phyloP scores from a whole-genome alignment of 2,888 invertebrate genomes.

The Brenthis daphne region DNA sequence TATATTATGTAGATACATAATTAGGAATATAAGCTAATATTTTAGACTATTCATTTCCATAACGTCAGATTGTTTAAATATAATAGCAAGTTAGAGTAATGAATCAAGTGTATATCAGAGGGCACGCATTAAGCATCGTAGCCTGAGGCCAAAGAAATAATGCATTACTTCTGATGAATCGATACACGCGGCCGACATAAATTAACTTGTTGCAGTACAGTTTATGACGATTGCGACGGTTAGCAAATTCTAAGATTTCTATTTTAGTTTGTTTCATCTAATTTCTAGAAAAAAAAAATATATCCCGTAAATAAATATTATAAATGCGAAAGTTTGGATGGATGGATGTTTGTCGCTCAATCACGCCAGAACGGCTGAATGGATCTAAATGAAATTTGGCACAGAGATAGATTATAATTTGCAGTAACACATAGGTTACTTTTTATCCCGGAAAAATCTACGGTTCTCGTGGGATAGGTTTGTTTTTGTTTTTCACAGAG shows the following conservation, averaged over 20 bases:
- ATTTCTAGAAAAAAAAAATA: not conserved
- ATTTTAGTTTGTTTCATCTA: slow-evolving; percentile 5
- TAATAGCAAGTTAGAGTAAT: slow-evolving; percentile 31
- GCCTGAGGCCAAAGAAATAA: slow-evolving; percentile 42
- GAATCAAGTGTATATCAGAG: slow-evolving; percentile 35
- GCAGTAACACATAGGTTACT: too few relatives aligned
- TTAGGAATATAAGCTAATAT: too few relatives aligned
- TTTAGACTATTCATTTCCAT: slow-evolving; percentile 7
- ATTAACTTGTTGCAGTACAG: slow-evolving; percentile 62
- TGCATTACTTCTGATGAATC: slow-evolving; percentile 52
- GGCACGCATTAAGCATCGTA: slow-evolving; percentile 39
- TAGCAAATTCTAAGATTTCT: slow-evolving; percentile 41
- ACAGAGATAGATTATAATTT: too few relatives aligned
- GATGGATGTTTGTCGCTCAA: too few relatives aligned
- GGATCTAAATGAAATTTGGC: too few relatives aligned
- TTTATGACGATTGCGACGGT: slow-evolving; percentile 46
- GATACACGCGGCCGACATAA: slow-evolving; percentile 59
- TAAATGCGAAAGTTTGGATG: too few relatives aligned
- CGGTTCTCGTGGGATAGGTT: too few relatives aligned
- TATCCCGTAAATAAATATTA: too few relatives aligned
- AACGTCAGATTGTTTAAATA: slow-evolving; percentile 23
- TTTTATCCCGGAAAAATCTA: too few relatives aligned
- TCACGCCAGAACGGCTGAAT: too few relatives aligned
- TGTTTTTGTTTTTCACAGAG: too few relatives aligned
- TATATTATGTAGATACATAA: too few relatives aligned